Evolutionary conservation across 2,888 invertebrate genomes (phyloP).

Genomic region (Hypolimnas misippus): DNA sequence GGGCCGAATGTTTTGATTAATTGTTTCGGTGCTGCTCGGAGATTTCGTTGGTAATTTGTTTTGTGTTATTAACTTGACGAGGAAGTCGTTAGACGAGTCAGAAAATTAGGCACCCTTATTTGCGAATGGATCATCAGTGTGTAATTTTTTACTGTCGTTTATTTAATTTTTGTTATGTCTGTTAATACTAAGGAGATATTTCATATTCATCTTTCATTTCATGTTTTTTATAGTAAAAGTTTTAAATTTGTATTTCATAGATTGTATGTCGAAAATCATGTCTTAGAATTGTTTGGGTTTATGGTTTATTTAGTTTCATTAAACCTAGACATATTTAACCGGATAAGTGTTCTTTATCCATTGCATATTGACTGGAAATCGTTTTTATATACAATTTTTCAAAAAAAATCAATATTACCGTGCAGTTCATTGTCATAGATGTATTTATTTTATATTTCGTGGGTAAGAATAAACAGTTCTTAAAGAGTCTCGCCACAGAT

Average conservation of each 20-base stretch:
- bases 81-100: conserved; percentile 72
- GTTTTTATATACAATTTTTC: too few relatives aligned
- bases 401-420: not conserved
- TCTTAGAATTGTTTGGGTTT: too few relatives aligned
- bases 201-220: too few relatives aligned
- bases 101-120: conserved; percentile 63
- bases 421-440: not conserved
- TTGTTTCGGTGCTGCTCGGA: conserved; percentile 66
- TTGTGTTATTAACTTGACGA: conserved; percentile 77
- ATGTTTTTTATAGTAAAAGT: too few relatives aligned
- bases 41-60: conserved; percentile 75
- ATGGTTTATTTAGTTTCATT: too few relatives aligned
- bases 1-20: conserved; percentile 74
- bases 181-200: not conserved
- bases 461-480: conserved; percentile 35
- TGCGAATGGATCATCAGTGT: conserved; percentile 24
- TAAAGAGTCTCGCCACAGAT: conserved; percentile 53
- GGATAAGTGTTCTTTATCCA: too few relatives aligned
- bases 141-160: conserved; percentile 22
- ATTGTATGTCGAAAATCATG: too few relatives aligned
- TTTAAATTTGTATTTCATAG: too few relatives aligned
- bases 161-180: conserved; percentile 4
- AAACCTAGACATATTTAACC: too few relatives aligned
- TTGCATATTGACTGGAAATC: too few relatives aligned
- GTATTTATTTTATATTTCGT: not conserved